Base-by-base conservation (phyloP, 2,113 vertebrate genomes). In the Illadopsis cleaveri region DNA sequence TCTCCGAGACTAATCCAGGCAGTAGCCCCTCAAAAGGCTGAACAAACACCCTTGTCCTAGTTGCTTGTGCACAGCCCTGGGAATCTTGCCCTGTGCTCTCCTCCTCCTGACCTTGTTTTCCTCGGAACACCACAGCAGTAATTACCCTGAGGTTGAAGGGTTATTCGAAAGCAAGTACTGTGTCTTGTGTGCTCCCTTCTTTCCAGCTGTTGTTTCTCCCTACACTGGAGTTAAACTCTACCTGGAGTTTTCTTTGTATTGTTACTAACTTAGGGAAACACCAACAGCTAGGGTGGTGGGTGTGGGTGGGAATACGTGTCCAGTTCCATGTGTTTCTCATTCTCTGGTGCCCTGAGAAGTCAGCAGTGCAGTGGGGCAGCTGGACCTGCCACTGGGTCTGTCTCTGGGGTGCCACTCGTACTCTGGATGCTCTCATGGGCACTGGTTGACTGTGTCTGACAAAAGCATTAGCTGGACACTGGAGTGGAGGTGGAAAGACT, bases 151-250 rank as follows among this genome's bases (percentile, higher is more conserved):
- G 88, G 91, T 65, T 94, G 87, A 71, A 90, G 90, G 76, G 86
- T 96, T 87, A 90, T 93, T 96, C 79, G 94, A 97, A 96, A 96
- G 92, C 96, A 91, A 93, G 60, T 44, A 5, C 92, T 56, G 71
- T 56, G 51, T 80, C 83, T 82, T 80, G 50, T 69, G 37, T 5
- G 5, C 90, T 92, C 35, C 11, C 7, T 86, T 21, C 71, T 89
- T 77, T 75, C 60, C 61, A 83, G 68, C 56, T 7, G 3, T 66
- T 80, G 21, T 62, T 96, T 75, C 92, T 92, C 40, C 37, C 25
- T 24, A 3, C 1, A 0, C 56, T 53, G 69, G 56, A 78, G 23
- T 70, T 60, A 47, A 81, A 47, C 24, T 68, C 62, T 90, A 72
- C 69, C 60, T 86, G 60, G 60, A 40, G 16, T 68, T 82, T 85